Conservation (phyloP, 2,888 invertebrate genomes). For the Orthonevra nobilis region DNA sequence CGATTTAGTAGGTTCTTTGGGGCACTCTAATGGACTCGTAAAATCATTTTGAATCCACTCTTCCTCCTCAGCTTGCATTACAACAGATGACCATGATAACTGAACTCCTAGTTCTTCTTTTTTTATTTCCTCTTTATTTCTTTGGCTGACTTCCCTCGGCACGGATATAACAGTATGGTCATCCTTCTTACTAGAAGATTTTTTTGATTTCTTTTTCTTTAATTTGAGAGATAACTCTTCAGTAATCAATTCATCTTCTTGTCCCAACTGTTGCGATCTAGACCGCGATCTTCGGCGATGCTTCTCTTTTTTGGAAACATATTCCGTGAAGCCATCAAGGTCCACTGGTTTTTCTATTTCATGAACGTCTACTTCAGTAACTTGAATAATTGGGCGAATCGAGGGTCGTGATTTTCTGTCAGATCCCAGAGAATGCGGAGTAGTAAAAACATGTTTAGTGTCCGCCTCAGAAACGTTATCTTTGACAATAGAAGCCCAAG, state of each 20-base stretch:
- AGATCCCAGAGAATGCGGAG: too few species aligned
- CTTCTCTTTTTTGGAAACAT: conserved; percentile 80
- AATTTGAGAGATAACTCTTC: conserved; percentile 78
- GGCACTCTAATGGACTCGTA: conserved; percentile 30
- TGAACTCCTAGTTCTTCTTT: neutral
- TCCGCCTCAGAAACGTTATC: conserved; percentile 65
- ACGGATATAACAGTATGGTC: neutral
- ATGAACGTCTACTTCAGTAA: conserved; percentile 66
- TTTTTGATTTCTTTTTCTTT: conserved; percentile 78
- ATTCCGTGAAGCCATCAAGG: conserved; percentile 81
- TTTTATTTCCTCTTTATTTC: neutral
- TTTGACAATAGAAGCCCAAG: conserved; percentile 74
- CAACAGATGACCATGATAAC: conserved; percentile 46
- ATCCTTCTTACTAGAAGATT: conserved; percentile 56
- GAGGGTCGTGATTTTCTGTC: conserved; percentile 73
- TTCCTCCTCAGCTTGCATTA: conserved; percentile 54
- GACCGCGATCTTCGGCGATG: conserved; percentile 82
- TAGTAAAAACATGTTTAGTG: too few species aligned
- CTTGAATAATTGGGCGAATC: conserved; percentile 74
- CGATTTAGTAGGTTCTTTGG: neutral
- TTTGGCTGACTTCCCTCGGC: neutral
- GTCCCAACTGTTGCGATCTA: conserved; percentile 80
- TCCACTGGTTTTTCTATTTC: conserved; percentile 71
- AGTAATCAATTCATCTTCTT: conserved; percentile 74
- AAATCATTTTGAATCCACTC: conserved; percentile 43